These are phyloP conservation scores for Zoroaster sp. DNA, from an alignment of 53 echinoderm and acorn worm species.

Conservation along the genomic window DNA sequence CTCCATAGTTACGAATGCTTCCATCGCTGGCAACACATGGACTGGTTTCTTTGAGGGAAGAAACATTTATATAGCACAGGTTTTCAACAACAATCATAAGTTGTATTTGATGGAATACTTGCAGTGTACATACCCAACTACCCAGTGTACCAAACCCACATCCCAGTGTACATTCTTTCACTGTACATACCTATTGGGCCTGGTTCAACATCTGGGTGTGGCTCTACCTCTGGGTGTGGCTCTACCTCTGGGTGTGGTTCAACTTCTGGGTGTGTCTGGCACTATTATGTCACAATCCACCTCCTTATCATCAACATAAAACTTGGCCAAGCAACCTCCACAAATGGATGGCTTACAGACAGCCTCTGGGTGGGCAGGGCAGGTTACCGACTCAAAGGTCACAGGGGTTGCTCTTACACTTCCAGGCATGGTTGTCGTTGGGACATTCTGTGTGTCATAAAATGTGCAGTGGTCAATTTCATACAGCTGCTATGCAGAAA, in stretches of 20 bases:
- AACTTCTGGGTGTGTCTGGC: too few species aligned
- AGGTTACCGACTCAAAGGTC: background rate
- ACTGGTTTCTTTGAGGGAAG: background rate
- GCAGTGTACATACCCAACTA: too few species aligned
- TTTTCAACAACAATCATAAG: too few species aligned
- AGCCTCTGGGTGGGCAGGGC: conserved; percentile 61
- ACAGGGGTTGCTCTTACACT: conserved; percentile 40
- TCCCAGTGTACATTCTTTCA: background rate
- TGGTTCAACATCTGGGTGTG: background rate
- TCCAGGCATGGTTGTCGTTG: conserved; percentile 36
- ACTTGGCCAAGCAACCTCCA: conserved; percentile 60
- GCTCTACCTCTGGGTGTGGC: too few species aligned
- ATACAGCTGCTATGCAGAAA: too few species aligned
- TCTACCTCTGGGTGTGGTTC: background rate
- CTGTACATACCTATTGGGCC: background rate
- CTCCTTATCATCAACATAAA: conserved; percentile 43
- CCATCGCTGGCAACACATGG: background rate
- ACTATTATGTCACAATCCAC: conserved; percentile 10
- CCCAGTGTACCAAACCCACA: too few species aligned
- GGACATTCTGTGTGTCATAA: conserved; percentile 33
- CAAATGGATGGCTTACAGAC: conserved; percentile 58
- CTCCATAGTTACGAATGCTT: background rate
- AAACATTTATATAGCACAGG: too few species aligned
- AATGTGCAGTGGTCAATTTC: background rate
- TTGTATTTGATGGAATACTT: too few species aligned